These are phyloP conservation scores for Catharus minimus DNA, from an alignment of 2,113 vertebrate genomes.

Conservation along the genomic window DNA sequence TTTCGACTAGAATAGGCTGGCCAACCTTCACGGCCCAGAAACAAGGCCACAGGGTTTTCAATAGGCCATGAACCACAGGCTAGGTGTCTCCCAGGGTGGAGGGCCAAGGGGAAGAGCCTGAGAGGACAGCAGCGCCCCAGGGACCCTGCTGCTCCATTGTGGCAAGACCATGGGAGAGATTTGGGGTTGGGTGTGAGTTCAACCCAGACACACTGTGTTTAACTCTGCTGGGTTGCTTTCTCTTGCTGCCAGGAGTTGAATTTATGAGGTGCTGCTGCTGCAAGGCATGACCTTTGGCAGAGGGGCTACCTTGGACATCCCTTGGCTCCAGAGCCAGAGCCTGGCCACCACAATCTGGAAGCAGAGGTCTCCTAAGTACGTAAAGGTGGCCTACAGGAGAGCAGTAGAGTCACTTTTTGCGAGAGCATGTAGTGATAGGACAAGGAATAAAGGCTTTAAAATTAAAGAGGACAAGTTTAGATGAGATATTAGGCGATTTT, in stretches of 20 bases:
- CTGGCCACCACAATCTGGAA: neutral
- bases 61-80: neutral
- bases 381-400: neutral
- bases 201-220: neutral
- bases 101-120: neutral
- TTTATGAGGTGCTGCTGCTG: rapidly evolving
- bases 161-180: neutral
- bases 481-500: neutral
- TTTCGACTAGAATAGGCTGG: slow-evolving; percentile 15
- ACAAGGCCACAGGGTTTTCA: neutral
- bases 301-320: neutral
- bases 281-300: neutral
- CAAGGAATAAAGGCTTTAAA: neutral
- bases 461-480: neutral
- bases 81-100: slow-evolving; percentile 10
- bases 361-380: neutral
- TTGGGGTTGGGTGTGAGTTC: neutral
- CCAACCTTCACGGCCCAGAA: neutral
- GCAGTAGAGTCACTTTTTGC: neutral
- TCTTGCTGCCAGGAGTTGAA: neutral
- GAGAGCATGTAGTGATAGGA: neutral
- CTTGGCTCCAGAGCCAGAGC: neutral
- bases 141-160: neutral
- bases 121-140: neutral
- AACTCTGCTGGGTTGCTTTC: neutral